Percentiles rank a stretch among this genome's conserved stretches.
Conservation (phyloP, 2,113 vertebrate genomes). For the Proteles cristata region DNA sequence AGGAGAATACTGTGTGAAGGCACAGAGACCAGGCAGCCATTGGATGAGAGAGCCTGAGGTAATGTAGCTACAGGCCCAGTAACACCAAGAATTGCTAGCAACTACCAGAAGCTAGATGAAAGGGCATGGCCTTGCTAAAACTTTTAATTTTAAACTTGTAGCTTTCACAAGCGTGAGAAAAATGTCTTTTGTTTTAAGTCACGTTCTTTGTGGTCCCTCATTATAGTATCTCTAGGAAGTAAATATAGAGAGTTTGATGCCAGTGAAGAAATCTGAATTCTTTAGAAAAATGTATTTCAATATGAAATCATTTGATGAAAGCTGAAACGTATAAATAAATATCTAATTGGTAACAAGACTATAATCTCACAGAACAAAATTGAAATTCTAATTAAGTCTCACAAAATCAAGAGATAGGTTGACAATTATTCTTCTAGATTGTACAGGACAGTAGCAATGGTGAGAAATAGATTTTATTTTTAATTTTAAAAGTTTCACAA, state of each 20-base stretch:
- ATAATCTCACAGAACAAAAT: not conserved
- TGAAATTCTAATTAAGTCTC: not conserved
- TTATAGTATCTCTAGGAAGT: not conserved
- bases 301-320: not conserved
- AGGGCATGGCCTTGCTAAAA: not conserved
- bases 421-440: not conserved
- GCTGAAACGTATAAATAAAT: not conserved
- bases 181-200: not conserved
- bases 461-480: constrained; percentile 4
- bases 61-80: not conserved
- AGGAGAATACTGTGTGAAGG: not conserved
- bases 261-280: not conserved
- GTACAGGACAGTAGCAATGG: not conserved
- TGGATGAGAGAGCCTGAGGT: not conserved
- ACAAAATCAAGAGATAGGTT: not conserved
- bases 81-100: not conserved
- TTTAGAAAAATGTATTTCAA: not conserved
- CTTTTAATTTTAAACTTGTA: not conserved
- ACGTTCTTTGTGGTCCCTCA: not conserved
- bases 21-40: not conserved
- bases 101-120: not conserved
- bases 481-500: not conserved
- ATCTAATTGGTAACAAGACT: not conserved
- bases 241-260: not conserved
- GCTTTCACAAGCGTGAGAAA: not conserved